Conservation (phyloP, 2,797 vertebrate genomes). For the Enteromius mattozi region DNA sequence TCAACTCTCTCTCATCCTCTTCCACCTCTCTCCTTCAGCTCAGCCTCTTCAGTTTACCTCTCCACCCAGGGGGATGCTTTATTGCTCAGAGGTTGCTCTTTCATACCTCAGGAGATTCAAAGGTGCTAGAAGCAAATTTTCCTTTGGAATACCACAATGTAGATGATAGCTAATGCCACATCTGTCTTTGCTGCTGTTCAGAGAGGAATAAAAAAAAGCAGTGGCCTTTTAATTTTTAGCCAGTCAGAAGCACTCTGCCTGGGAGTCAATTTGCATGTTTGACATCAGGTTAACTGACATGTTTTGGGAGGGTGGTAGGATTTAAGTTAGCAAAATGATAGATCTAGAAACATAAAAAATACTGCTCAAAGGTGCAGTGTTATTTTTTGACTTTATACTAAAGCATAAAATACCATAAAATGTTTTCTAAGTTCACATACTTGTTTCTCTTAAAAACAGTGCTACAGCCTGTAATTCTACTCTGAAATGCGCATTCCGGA, state of each 20-base stretch:
- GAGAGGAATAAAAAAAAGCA: not conserved
- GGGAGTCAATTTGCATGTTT: not conserved
- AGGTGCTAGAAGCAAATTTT: not conserved
- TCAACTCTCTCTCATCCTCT: slow-evolving; percentile 23
- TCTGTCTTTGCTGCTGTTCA: not conserved
- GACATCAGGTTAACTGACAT: not conserved
- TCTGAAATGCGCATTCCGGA: not conserved
- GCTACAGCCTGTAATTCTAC: not conserved
- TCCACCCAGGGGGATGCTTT: not conserved
- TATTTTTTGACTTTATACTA: not conserved
- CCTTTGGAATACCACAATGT: not conserved
- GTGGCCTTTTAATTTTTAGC: slow-evolving; percentile 8
- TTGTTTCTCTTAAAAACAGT: not conserved
- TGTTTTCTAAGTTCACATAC: not conserved
- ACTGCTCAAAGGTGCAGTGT: not conserved
- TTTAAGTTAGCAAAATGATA: not conserved
- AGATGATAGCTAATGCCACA: not conserved
- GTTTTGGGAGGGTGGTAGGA: not conserved
- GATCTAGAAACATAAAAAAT: not conserved
- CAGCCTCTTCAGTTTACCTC: slow-evolving; percentile 16
- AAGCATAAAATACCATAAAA: not conserved
- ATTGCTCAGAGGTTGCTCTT: slow-evolving; percentile 26
- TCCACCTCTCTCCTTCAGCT: slow-evolving; percentile 25
- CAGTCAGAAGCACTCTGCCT: not conserved
- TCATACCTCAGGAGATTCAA: not conserved